Evolutionary conservation across 2,113 vertebrate genomes (phyloP).

Genomic region (Hemiprocne comata): DNA sequence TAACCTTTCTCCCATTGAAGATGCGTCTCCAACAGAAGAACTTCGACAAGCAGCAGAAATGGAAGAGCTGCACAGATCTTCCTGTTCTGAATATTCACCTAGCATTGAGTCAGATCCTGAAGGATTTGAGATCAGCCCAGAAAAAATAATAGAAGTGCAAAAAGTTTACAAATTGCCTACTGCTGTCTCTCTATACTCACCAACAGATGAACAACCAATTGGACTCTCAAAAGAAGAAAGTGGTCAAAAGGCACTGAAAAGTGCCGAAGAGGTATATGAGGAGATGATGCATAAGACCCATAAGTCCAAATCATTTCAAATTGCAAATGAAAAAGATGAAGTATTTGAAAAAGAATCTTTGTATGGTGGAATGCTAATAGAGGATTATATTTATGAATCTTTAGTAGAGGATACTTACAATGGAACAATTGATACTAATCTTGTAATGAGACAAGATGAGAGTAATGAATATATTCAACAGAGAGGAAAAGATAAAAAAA

Average conservation of each 20-base stretch:
- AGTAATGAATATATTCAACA: slow-evolving; percentile 72
- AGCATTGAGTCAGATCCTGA: slow-evolving; percentile 93
- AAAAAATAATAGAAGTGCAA: slow-evolving; percentile 93
- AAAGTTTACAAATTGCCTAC: slow-evolving; percentile 88
- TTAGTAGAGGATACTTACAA: slow-evolving; percentile 87
- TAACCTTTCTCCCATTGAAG: slow-evolving; percentile 86
- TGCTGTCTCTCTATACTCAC: slow-evolving; percentile 89
- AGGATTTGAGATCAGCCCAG: slow-evolving; percentile 90
- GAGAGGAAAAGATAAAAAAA: slow-evolving; percentile 79
- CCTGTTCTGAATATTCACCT: slow-evolving; percentile 90
- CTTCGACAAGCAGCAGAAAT: slow-evolving; percentile 83
- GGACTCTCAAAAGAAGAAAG: slow-evolving; percentile 68
- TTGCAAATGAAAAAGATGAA: slow-evolving; percentile 82
- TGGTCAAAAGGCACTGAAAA: slow-evolving; percentile 81
- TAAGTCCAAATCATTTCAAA: slow-evolving; percentile 83
- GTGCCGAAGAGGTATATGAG: slow-evolving; percentile 92
- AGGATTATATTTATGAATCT: slow-evolving; percentile 97
- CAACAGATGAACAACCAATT: slow-evolving; percentile 73
- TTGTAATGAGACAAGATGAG: slow-evolving; percentile 74
- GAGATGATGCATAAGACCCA: slow-evolving; percentile 90
- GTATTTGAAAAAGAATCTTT: slow-evolving; percentile 93
- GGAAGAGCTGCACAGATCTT: slow-evolving; percentile 85
- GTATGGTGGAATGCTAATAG: slow-evolving; percentile 95
- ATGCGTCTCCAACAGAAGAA: slow-evolving; percentile 87
- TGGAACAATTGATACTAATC: slow-evolving; percentile 71